A percentile compares a stretch with the other conserved stretches of the same genome.
These are phyloP conservation scores for Aleiodes alternator DNA, from an alignment of 2,888 invertebrate genomes.

Conservation along the genomic window DNA sequence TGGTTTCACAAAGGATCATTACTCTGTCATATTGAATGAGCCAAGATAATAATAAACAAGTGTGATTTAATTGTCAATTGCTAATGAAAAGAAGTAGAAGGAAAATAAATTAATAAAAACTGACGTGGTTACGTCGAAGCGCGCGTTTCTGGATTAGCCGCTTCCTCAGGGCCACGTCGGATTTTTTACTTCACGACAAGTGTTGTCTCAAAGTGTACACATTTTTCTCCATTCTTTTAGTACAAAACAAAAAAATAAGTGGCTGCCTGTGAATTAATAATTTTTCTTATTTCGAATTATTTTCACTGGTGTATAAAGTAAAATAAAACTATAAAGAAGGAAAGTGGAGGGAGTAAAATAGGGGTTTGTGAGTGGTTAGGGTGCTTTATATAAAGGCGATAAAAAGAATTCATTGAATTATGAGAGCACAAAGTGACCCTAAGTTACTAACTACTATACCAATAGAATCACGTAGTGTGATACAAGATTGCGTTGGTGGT, in stretches of 20 bases:
- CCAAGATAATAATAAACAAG: not conserved
- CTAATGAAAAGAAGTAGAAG: not conserved
- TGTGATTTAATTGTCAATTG: slow-evolving; percentile 17
- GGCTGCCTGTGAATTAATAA: slow-evolving; percentile 43
- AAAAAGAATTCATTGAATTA: slow-evolving; percentile 4
- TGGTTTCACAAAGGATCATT: slow-evolving; percentile 2
- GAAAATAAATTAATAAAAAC: slow-evolving; percentile 11
- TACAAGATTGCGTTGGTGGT: slow-evolving; percentile 20
- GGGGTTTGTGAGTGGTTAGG: not conserved
- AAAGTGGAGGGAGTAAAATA: too few species aligned
- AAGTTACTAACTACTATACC: not conserved
- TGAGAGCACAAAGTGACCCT: slow-evolving; percentile 1
- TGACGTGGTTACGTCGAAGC: slow-evolving; percentile 57
- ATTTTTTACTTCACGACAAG: slow-evolving; percentile 14
- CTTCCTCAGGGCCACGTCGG: slow-evolving; percentile 58
- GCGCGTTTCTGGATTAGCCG: slow-evolving; percentile 72
- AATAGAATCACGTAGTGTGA: slow-evolving; percentile 6
- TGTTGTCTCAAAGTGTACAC: slow-evolving; percentile 10
- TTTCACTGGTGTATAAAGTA: too few species aligned
- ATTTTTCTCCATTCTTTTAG: not conserved
- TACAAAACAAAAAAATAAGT: slow-evolving; percentile 22
- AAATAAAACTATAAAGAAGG: not conserved
- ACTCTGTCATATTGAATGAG: not conserved
- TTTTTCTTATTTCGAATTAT: not conserved
- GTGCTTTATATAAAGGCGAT: not conserved